Evolutionary conservation across 2,888 invertebrate genomes (phyloP).

Genomic region (Chromoteleia sp.): DNA sequence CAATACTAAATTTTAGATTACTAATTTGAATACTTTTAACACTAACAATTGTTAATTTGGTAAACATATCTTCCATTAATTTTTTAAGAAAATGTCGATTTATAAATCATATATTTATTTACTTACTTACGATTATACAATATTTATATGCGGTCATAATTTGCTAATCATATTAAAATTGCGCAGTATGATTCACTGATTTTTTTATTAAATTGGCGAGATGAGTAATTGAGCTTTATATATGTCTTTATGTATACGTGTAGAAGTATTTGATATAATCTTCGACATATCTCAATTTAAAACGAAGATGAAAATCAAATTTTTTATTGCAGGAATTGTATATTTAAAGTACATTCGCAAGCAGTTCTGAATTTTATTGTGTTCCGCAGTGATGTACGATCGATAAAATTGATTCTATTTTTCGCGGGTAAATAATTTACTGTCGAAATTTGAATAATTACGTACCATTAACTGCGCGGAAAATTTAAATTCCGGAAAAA

Average conservation of each 20-base stretch:
- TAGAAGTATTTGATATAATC: slow-evolving; percentile 16
- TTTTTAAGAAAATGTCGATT: too few species aligned
- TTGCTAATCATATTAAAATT: slow-evolving; percentile 3
- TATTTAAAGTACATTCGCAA: slow-evolving; percentile 9
- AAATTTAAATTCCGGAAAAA: too few species aligned
- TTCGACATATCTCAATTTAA: slow-evolving; percentile 14
- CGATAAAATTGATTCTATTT: slow-evolving; percentile 18
- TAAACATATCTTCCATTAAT: too few species aligned
- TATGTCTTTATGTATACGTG: background rate
- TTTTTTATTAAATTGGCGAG: slow-evolving; percentile 8
- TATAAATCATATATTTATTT: too few species aligned
- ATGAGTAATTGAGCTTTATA: slow-evolving; percentile 15
- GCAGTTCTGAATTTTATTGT: slow-evolving; percentile 1
- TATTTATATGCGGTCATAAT: too few species aligned
- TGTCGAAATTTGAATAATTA: slow-evolving; percentile 5
- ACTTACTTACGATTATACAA: background rate
- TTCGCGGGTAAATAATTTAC: slow-evolving; percentile 10
- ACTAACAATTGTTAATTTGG: too few species aligned
- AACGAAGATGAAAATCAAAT: slow-evolving; percentile 21
- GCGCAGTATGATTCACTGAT: slow-evolving; percentile 11
- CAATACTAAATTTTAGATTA: too few species aligned
- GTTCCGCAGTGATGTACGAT: slow-evolving; percentile 11
- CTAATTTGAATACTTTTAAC: too few species aligned
- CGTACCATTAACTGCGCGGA: slow-evolving; percentile 1
- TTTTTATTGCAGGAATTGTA: background rate